Percentiles rank a stretch among this genome's conserved stretches.
These are phyloP conservation scores for Bufo gargarizans DNA, from an alignment of 2,113 vertebrate genomes.

Conservation along the genomic window DNA sequence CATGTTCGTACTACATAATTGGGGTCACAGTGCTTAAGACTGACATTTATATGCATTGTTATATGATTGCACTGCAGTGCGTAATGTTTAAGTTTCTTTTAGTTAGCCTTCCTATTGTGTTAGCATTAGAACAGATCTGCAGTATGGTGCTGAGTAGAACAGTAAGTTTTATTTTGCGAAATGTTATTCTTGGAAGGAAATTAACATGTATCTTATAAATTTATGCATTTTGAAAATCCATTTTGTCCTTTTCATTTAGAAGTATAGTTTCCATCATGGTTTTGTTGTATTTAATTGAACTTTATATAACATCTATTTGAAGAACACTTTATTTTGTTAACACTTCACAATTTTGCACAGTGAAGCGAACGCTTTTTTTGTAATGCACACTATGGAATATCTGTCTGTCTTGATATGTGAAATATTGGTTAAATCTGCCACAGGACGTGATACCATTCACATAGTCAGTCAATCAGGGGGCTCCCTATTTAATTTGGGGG, in stretches of 20 bases:
- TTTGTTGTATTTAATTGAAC: neutral
- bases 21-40: constrained; percentile 25
- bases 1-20: constrained; percentile 20
- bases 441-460: neutral
- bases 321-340: neutral
- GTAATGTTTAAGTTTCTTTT: neutral
- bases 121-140: constrained; percentile 15
- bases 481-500: too few species aligned
- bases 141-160: neutral
- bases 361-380: neutral
- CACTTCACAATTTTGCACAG: neutral
- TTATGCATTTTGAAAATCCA: neutral
- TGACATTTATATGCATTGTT: neutral
- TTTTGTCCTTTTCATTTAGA: neutral
- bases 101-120: constrained; percentile 15
- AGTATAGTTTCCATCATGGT: neutral
- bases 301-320: neutral
- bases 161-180: neutral
- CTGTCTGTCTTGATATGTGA: neutral
- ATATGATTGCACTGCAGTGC: neutral
- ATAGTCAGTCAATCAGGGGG: too few species aligned
- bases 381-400: neutral
- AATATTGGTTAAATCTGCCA: neutral
- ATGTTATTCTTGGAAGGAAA: neutral
- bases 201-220: neutral